These are phyloP conservation scores for Pseudorasbora parva DNA, from an alignment of 2,113 vertebrate genomes.

Conservation along the genomic window DNA sequence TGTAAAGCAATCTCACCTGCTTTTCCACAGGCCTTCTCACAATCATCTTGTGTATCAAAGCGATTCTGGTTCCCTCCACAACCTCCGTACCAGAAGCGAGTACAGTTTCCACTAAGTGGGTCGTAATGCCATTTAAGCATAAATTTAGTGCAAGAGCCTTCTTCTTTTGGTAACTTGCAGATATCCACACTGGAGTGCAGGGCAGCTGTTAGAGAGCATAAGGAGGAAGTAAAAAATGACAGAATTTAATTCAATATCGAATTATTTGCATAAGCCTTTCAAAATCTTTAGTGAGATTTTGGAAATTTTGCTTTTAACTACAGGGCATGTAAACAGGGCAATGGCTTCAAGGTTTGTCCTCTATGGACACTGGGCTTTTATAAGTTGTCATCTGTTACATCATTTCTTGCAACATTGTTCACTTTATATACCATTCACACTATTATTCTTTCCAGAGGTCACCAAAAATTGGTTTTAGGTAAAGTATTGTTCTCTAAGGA, in stretches of 20 bases:
- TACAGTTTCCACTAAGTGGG: slow-evolving; percentile 75
- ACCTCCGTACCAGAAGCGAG: slow-evolving; percentile 93
- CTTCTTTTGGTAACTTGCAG: slow-evolving; percentile 82
- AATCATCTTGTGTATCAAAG: slow-evolving; percentile 86
- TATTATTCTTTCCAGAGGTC: background rate
- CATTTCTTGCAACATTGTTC: background rate
- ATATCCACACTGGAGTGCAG: slow-evolving; percentile 64
- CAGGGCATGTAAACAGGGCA: too few species aligned
- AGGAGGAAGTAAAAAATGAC: background rate
- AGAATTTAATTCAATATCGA: background rate
- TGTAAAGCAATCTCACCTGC: slow-evolving; percentile 76
- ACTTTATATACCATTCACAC: background rate
- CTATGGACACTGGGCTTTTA: background rate
- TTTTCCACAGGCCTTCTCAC: slow-evolving; percentile 82
- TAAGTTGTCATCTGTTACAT: background rate
- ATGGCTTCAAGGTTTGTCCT: background rate
- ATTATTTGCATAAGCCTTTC: background rate
- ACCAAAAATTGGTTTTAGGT: background rate
- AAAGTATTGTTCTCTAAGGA: background rate
- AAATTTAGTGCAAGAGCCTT: slow-evolving; percentile 84
- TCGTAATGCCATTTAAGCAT: slow-evolving; percentile 89
- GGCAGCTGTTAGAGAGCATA: slow-evolving; percentile 10
- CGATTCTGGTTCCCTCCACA: slow-evolving; percentile 91
- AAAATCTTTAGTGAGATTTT: background rate
- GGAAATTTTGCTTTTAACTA: background rate